Evolutionary conservation across 2,797 vertebrate genomes (phyloP).

Genomic region (Lepidocolaptes lacrymiger): DNA sequence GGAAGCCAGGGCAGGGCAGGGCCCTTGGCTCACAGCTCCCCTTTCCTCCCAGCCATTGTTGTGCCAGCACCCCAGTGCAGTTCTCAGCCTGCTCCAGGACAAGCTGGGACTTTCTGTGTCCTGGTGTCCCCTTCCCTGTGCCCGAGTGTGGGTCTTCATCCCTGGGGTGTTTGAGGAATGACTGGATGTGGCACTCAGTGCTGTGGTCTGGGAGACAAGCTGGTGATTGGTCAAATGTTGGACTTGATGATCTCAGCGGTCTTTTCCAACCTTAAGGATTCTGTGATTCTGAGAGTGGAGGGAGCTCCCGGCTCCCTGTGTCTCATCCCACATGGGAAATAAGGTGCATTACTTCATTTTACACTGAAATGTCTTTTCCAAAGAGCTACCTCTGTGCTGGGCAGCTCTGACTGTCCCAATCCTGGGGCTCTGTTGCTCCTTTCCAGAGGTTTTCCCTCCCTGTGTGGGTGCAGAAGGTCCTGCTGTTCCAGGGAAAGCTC

Average conservation of each 20-base stretch:
- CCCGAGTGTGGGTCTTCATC: too few relatives aligned
- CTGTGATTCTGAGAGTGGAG: not conserved
- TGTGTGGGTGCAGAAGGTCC: fast-evolving
- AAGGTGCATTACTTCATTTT: not conserved
- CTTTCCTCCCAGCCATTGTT: fast-evolving
- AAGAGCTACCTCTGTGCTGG: not conserved
- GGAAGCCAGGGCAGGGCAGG: not conserved
- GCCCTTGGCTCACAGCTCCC: not conserved
- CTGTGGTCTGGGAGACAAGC: not conserved
- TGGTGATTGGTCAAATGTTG: not conserved
- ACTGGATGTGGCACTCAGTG: not conserved
- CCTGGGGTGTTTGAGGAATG: not conserved
- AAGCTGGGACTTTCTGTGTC: not conserved
- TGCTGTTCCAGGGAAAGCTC: not conserved
- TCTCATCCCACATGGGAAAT: not conserved
- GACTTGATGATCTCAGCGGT: not conserved
- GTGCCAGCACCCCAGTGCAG: fast-evolving
- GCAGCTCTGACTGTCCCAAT: not conserved
- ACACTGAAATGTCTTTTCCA: not conserved
- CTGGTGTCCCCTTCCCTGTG: not conserved
- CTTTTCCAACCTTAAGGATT: not conserved
- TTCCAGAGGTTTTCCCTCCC: not conserved
- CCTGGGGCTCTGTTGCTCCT: not conserved
- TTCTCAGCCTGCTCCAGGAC: not conserved
- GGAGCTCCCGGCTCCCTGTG: not conserved